Base-by-base conservation (phyloP, 2,113 vertebrate genomes). In the Urocolius indicus region DNA sequence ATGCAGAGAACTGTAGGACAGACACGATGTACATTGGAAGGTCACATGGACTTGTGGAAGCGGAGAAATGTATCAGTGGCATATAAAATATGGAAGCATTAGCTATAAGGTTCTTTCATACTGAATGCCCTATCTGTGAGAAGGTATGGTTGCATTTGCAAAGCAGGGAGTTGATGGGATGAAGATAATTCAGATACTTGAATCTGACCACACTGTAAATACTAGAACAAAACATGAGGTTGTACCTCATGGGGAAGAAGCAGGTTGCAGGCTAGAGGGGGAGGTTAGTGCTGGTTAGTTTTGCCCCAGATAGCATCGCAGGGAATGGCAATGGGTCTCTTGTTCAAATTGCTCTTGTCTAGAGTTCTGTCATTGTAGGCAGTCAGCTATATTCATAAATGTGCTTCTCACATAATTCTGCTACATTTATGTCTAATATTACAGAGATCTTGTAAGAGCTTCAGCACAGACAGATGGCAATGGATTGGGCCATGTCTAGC, bases 381-480 rank as follows among this genome's bases (percentile, higher is more conserved):
- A 48, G 41, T 26, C 62, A 75, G 51, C 58, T 79, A 4, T 30
- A 19, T 52, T 51, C 58, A 38, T 6, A 26, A 66, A 69, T 55
- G 30, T 61, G n/a, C 24, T 66, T 65, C 59, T 92, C 67, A 38
- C 55, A 36, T 61, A 58, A 29, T 86, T 52, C 41, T 52, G 82
- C 75, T 51, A 12, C 43, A 8, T 75, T 77, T 89, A 14, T 76
- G 63, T 82, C 62, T 91, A 36, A 66, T 85, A 85, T 74, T 73
- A 67, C 71, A 91, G 90, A 87, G 61, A 55, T 36, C 54, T 38
- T 63, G 18, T 57, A 63, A 48, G 48, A 84, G 77, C 92, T 93
- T 85, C 66, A 38, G 57, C 72, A 68, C 63, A 73, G 80, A 87
- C 93, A 79, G 91, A 71, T 87, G 89, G 81, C 63, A 54, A 78